These are phyloP conservation scores for Percopsis omiscomaycus DNA, from an alignment of 2,797 vertebrate species.

Conservation along the genomic window DNA sequence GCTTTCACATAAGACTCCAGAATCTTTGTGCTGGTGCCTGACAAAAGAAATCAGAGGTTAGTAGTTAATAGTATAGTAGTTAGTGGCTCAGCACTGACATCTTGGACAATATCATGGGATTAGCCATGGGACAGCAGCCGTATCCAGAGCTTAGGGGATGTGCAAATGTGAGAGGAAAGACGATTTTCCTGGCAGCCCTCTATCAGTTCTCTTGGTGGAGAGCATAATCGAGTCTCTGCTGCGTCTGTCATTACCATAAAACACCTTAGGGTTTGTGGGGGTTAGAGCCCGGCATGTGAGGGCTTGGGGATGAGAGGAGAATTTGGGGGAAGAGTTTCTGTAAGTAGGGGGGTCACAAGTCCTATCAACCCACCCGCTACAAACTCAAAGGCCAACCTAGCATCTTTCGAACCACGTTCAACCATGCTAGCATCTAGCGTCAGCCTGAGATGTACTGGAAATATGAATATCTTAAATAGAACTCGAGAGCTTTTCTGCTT, in stretches of 20 bases:
- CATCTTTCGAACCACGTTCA: constrained; percentile 6
- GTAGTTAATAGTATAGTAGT: no score
- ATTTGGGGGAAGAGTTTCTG: constrained; percentile 34
- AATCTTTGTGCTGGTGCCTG: constrained; percentile 6
- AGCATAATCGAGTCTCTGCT: no score
- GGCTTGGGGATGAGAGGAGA: constrained; percentile 28
- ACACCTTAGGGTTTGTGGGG: no score
- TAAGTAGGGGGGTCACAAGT: constrained; percentile 17
- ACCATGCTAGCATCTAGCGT: not conserved
- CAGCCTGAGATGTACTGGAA: constrained; percentile 6
- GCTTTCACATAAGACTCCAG: not conserved
- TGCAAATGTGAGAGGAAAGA: no score
- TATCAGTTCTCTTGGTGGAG: no score
- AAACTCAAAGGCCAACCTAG: constrained; percentile 13
- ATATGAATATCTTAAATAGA: constrained; percentile 10
- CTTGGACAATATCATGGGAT: no score
- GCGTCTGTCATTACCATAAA: no score
- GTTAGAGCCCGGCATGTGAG: constrained; percentile 1
- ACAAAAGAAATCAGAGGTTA: not conserved
- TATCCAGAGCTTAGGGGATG: no score
- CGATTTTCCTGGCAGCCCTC: no score
- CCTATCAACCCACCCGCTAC: not conserved
- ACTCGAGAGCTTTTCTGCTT: constrained; percentile 24
- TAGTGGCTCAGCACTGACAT: no score
- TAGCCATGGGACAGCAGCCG: no score